These are phyloP conservation scores for Neofelis nebulosa DNA, from an alignment of 2,113 vertebrate species.

Conservation along the genomic window DNA sequence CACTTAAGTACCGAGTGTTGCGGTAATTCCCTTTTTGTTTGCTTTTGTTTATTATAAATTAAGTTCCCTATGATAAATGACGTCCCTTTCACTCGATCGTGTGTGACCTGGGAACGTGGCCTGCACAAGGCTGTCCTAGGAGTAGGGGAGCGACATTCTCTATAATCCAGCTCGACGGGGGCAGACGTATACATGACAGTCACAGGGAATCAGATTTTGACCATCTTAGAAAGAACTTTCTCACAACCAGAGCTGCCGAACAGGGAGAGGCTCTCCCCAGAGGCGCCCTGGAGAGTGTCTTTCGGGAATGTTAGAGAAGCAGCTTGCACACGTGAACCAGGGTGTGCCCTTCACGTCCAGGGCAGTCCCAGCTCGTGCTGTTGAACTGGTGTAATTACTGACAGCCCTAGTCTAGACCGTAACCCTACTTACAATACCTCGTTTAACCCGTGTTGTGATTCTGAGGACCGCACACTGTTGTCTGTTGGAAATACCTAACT, in stretches of 20 bases:
- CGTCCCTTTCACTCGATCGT: neutral
- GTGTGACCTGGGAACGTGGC: accelerated
- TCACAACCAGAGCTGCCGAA: neutral
- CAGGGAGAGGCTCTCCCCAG: neutral
- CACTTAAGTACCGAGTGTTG: neutral
- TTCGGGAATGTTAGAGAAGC: neutral
- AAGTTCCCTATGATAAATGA: neutral
- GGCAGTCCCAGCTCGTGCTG: accelerated
- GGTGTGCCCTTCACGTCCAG: neutral
- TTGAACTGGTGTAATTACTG: neutral
- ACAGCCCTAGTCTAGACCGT: neutral
- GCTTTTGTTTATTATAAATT: neutral
- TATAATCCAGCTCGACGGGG: neutral
- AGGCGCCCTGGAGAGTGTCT: neutral
- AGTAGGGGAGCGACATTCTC: neutral
- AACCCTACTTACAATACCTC: neutral
- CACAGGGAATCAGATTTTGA: neutral
- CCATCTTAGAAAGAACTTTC: neutral
- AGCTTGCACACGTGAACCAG: accelerated
- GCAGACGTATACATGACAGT: neutral
- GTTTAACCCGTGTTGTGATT: neutral
- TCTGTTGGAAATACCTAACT: neutral
- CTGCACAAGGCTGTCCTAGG: neutral
- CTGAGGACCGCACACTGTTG: neutral
- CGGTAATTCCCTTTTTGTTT: neutral